Evolutionary conservation across 2,888 invertebrate genomes (phyloP).

Genomic region (Chrysomela aeneicollis): DNA sequence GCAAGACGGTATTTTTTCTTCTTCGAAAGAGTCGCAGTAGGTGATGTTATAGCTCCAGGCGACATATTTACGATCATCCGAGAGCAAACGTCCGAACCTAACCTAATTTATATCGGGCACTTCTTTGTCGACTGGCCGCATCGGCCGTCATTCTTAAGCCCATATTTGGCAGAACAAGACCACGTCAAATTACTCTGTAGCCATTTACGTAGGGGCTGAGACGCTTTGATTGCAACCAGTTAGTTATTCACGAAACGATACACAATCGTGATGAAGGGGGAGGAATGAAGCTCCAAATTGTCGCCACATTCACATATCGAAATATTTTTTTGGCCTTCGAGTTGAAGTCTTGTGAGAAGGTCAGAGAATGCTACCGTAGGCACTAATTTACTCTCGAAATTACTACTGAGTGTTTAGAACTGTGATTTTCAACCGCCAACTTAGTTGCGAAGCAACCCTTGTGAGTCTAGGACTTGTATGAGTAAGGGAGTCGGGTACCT

Average conservation of each 20-base stretch:
- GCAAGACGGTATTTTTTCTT: slow-evolving; percentile 44
- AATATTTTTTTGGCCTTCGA: no score
- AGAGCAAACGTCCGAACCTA: slow-evolving; percentile 54
- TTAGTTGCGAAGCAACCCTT: no score
- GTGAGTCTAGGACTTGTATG: no score
- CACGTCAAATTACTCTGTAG: slow-evolving; percentile 32
- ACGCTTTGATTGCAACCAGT: neutral
- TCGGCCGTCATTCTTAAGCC: slow-evolving; percentile 46
- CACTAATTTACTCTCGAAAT: no score
- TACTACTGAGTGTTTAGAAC: no score
- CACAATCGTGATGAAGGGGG: neutral
- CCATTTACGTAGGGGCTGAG: slow-evolving; percentile 18
- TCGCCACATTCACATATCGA: no score
- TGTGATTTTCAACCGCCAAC: no score
- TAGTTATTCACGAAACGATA: neutral
- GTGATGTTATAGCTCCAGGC: slow-evolving; percentile 52
- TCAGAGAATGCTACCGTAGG: no score
- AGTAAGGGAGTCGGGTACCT: no score
- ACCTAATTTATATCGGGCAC: slow-evolving; percentile 58
- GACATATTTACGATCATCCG: slow-evolving; percentile 58
- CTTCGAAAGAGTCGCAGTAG: slow-evolving; percentile 46
- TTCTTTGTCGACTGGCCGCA: slow-evolving; percentile 47
- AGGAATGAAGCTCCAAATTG: no score
- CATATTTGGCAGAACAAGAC: slow-evolving; percentile 50
- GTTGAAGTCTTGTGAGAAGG: no score